Evolutionary conservation across 1,140 invertebrate genomes (phyloP).

Genomic region (Drosophila kohkoa): DNA sequence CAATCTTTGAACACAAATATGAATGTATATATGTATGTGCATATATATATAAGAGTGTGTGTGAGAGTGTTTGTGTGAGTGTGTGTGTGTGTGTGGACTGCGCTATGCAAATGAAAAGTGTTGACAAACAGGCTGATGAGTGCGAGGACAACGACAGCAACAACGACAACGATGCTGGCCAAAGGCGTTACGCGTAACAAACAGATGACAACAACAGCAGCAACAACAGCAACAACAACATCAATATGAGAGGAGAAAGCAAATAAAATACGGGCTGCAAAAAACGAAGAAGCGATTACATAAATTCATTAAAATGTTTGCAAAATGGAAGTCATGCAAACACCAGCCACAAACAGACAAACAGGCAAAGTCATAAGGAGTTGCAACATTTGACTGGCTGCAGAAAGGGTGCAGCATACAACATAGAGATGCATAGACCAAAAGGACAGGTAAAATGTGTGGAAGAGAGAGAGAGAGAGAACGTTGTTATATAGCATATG

Average conservation of each 20-base stretch:
- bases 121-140: slow-evolving; percentile 36
- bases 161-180: slow-evolving; percentile 9
- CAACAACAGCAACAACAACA: slow-evolving; percentile 8
- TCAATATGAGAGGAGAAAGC: slow-evolving; percentile 11
- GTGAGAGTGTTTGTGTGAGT: slow-evolving; percentile 7
- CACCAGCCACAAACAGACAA: slow-evolving; percentile 38
- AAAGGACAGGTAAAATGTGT: slow-evolving; percentile 4
- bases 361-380: neutral
- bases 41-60: neutral
- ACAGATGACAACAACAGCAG: slow-evolving; percentile 22
- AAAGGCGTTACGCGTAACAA: slow-evolving; percentile 37
- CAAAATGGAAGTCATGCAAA: slow-evolving; percentile 64
- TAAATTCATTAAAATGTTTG: slow-evolving; percentile 78
- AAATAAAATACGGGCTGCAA: slow-evolving; percentile 36
- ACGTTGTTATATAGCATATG: slow-evolving; percentile 22
- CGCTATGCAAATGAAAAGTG: slow-evolving; percentile 28
- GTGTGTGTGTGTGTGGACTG: neutral
- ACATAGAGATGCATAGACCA: neutral
- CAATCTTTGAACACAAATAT: neutral
- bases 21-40: neutral
- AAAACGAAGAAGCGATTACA: slow-evolving; percentile 58
- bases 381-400: neutral
- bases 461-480: neutral
- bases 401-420: neutral
- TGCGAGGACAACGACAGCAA: slow-evolving; percentile 7